Evolutionary conservation across 2,113 vertebrate species (phyloP).

Genomic region (Diphyllodes magnificus): DNA sequence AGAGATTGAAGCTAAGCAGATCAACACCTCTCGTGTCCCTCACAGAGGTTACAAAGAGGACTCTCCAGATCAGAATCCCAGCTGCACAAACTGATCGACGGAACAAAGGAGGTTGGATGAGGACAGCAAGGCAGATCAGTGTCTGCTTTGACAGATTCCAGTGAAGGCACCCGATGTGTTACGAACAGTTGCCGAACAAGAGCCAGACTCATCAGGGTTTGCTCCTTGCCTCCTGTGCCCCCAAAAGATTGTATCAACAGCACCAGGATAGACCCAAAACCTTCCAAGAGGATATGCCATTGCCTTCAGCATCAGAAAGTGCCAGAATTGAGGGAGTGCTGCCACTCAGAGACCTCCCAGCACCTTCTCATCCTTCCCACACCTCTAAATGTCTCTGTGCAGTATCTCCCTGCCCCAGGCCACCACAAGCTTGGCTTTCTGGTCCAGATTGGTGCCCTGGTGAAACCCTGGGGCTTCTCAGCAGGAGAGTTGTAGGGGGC

Average conservation of each 20-base stretch:
- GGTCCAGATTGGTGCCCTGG: not conserved
- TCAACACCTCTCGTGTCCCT: slow-evolving; percentile 66
- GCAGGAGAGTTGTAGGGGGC: not conserved
- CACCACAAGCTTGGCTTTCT: not conserved
- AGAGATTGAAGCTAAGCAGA: slow-evolving; percentile 85
- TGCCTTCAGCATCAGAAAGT: not conserved
- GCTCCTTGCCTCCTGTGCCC: not conserved
- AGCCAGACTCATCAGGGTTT: not conserved
- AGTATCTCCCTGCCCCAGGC: not conserved
- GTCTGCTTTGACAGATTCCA: not conserved
- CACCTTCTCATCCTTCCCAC: not conserved
- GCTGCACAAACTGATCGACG: not conserved
- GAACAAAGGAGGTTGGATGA: not conserved
- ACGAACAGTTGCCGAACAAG: not conserved
- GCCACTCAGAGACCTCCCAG: not conserved
- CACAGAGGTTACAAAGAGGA: slow-evolving; percentile 61
- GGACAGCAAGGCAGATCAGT: not conserved
- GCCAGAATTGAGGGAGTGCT: not conserved
- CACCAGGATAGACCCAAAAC: not conserved
- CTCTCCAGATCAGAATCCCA: slow-evolving; percentile 9
- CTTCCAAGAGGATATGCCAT: not conserved
- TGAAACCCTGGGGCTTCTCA: not conserved
- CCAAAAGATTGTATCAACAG: not conserved
- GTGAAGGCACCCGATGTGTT: not conserved
- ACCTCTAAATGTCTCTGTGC: not conserved